phyloP scores from a whole-genome alignment of 2,113 vertebrate genomes.

The Hirundichthys speculiger region DNA sequence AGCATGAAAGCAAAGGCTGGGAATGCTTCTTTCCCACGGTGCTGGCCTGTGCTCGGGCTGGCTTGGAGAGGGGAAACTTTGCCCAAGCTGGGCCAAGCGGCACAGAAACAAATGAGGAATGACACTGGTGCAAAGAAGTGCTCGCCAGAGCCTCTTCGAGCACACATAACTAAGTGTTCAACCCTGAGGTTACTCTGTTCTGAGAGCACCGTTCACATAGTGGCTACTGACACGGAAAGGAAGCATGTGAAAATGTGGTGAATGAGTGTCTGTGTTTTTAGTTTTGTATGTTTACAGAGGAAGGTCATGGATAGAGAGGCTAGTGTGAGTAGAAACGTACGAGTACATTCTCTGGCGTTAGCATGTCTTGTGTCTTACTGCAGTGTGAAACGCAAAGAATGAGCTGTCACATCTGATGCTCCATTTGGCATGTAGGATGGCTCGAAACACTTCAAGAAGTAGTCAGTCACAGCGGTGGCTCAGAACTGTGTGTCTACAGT shows the following conservation, averaged over 20 bases:
- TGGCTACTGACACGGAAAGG: conserved; percentile 45
- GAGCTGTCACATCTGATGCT: background rate
- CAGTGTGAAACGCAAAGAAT: conserved; percentile 13
- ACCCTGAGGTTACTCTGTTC: conserved; percentile 63
- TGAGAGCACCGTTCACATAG: conserved; percentile 40
- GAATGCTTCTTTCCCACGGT: conserved; percentile 68
- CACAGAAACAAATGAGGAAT: conserved; percentile 78
- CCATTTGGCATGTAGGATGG: background rate
- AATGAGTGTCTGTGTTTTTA: conserved; percentile 47
- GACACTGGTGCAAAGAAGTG: conserved; percentile 74
- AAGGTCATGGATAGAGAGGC: conserved; percentile 33
- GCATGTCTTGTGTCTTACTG: conserved; percentile 5
- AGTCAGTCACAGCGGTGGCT: background rate
- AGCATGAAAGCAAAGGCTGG: conserved; percentile 54
- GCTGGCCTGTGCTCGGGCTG: conserved; percentile 51
- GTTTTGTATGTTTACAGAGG: conserved; percentile 40
- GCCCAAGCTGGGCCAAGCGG: conserved; percentile 67
- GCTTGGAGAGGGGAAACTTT: conserved; percentile 64
- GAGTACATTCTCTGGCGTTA: conserved; percentile 20
- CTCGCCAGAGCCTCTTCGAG: conserved; percentile 61
- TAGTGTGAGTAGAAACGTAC: conserved; percentile 40
- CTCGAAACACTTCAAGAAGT: conserved; percentile 11
- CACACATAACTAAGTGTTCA: conserved; percentile 70
- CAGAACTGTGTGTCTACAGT: background rate
- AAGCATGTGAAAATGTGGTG: conserved; percentile 39